Base-by-base conservation (phyloP, 2,888 invertebrate genomes). In the Cephus runcator region DNA sequence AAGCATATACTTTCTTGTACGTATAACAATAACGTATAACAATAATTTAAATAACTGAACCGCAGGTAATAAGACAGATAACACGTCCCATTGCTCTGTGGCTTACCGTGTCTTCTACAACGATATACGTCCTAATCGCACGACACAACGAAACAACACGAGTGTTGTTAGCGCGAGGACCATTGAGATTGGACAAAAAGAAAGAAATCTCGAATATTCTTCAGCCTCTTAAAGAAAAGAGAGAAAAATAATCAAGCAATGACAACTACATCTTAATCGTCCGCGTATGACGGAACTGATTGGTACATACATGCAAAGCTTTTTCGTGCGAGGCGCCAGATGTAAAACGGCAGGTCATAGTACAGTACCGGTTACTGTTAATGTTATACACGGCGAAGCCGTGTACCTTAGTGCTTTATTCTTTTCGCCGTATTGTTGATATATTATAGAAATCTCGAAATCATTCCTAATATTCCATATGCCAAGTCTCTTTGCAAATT, bases 331-430 rank as follows among this genome's bases (percentile, higher is more conserved):
- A 69, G 75, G 81, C 81, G 86, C 81, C 88, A 87, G 85, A 86
- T 88, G 88, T 85, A 85, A 87, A 85, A 87, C 83, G 84, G 77
- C 78, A 85, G 89, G 87, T 88, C 87, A 88, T 83, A 84, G 85
- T 88, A 88, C 88, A 88, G 88, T 88, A 89, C 88, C 80, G 82
- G 88, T 86, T 88, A 89, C 88, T 88, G 88, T 88, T 88, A 89
- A 88, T 82, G 83, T 76, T 79, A 79, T 75, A 75, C 31, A 73
- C 31, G 73, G 56, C 31, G 30, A 56, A 23, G 56, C 15, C 2
- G 9, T 9, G 56, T 23, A 9, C 23, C 56, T 56, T 9, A 23
- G 23, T 56, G 23, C 56, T 56, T 23, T 23, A 56, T 9, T 56
- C 9, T 2, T 56, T 56, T 2, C 9, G 56, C 40, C 23, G 1